phyloP scores from a whole-genome alignment of 2,113 vertebrate species.

The Hypocryptadius cinnamomeus region DNA sequence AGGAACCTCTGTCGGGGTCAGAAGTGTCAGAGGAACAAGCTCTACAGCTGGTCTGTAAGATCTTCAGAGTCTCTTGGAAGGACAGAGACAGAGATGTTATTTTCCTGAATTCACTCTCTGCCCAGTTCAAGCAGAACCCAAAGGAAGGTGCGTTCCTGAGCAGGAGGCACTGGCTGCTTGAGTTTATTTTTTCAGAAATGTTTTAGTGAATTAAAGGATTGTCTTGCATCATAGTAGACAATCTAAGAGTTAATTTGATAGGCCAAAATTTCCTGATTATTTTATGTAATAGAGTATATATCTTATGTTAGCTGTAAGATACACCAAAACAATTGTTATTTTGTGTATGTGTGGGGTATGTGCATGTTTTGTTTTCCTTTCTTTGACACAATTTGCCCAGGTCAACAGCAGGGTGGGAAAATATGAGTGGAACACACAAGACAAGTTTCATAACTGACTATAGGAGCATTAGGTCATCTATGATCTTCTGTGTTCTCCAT shows the following conservation, averaged over 20 bases:
- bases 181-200: neutral
- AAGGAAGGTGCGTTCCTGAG: constrained; percentile 80
- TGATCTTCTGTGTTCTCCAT: neutral
- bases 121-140: constrained; percentile 90
- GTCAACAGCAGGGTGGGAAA: neutral
- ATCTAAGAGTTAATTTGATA: neutral
- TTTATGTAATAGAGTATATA: neutral
- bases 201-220: neutral
- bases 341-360: neutral
- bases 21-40: constrained; percentile 96
- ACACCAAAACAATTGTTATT: neutral
- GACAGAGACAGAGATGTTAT: constrained; percentile 95
- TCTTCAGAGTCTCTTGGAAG: constrained; percentile 98
- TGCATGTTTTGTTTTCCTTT: neutral
- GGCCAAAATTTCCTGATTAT: neutral
- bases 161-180: neutral
- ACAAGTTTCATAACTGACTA: neutral
- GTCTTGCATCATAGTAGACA: neutral
- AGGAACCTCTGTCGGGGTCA: constrained; percentile 82
- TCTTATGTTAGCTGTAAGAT: neutral
- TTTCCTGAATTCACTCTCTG: constrained; percentile 88
- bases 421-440: neutral
- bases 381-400: neutral
- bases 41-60: constrained; percentile 96
- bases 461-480: neutral